A percentile compares a stretch with the other conserved stretches of the same genome.
phyloP scores from a whole-genome alignment of 2,113 vertebrate species.

The Cebus imitator region DNA sequence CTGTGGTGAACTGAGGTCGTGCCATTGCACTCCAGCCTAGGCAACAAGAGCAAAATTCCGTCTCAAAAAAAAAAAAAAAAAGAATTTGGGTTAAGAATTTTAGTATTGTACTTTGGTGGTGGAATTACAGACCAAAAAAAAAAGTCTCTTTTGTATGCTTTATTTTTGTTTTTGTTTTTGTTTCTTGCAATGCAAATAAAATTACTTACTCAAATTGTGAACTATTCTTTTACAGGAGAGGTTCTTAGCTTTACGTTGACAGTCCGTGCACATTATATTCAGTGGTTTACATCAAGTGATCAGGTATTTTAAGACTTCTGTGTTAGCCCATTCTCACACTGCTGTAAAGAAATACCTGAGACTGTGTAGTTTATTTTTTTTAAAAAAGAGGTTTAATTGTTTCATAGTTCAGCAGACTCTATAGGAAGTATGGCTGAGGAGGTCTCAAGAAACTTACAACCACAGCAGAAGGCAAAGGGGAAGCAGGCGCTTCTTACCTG shows the following conservation, averaged over 20 bases:
- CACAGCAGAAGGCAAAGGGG: too few species aligned
- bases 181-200: not conserved
- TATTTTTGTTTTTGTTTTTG: not conserved
- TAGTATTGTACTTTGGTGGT: not conserved
- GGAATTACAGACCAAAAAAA: not conserved
- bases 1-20: too few species aligned
- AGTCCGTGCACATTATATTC: not conserved
- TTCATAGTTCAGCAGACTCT: too few species aligned
- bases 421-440: too few species aligned
- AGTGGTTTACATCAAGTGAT: not conserved
- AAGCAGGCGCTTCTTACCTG: too few species aligned
- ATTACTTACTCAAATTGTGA: not conserved
- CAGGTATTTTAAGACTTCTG: not conserved
- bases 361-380: too few species aligned
- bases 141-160: not conserved
- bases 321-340: too few species aligned
- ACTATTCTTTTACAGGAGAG: not conserved
- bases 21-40: too few species aligned
- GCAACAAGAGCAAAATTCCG: too few species aligned
- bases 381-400: too few species aligned
- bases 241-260: not conserved
- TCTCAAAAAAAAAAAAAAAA: not conserved
- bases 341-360: too few species aligned
- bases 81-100: not conserved
- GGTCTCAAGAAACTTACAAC: too few species aligned